A percentile compares a stretch with the other conserved stretches of the same genome.
These are phyloP conservation scores for Chaenocephalus aceratus DNA, from an alignment of 2,113 vertebrate species.

Conservation along the genomic window DNA sequence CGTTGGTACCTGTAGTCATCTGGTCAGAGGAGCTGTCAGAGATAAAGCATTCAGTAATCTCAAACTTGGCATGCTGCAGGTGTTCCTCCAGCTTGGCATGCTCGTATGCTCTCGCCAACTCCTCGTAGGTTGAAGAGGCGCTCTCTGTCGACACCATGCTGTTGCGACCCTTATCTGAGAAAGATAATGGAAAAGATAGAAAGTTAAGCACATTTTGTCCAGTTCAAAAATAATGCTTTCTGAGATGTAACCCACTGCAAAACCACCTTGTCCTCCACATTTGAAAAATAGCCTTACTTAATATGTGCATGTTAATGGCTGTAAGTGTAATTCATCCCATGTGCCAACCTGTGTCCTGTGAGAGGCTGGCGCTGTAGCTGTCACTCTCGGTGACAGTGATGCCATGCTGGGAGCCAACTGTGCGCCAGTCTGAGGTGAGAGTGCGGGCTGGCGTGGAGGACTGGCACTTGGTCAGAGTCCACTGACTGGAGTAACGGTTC, in stretches of 20 bases:
- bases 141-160: slow-evolving; percentile 99
- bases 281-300: slow-evolving; percentile 11
- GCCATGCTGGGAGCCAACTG: slow-evolving; percentile 96
- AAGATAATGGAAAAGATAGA: neutral
- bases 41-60: slow-evolving; percentile 98
- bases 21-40: slow-evolving; percentile 96
- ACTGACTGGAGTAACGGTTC: slow-evolving; percentile 98
- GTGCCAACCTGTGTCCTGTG: slow-evolving; percentile 94
- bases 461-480: slow-evolving; percentile 98
- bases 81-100: slow-evolving; percentile 97
- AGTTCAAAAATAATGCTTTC: neutral
- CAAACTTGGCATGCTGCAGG: slow-evolving; percentile 96
- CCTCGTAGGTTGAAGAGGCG: slow-evolving; percentile 95
- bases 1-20: slow-evolving; percentile 97
- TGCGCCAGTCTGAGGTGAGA: slow-evolving; percentile 97
- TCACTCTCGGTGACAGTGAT: slow-evolving; percentile 98
- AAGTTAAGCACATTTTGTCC: neutral
- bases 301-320: slow-evolving; percentile 35
- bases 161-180: slow-evolving; percentile 94
- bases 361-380: slow-evolving; percentile 98
- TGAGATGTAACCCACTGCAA: neutral
- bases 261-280: neutral
- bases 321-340: slow-evolving; percentile 42
- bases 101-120: slow-evolving; percentile 94
- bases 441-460: slow-evolving; percentile 95